Evolutionary conservation across 2,888 invertebrate species (phyloP).

Genomic region (Polymixis lichenea): DNA sequence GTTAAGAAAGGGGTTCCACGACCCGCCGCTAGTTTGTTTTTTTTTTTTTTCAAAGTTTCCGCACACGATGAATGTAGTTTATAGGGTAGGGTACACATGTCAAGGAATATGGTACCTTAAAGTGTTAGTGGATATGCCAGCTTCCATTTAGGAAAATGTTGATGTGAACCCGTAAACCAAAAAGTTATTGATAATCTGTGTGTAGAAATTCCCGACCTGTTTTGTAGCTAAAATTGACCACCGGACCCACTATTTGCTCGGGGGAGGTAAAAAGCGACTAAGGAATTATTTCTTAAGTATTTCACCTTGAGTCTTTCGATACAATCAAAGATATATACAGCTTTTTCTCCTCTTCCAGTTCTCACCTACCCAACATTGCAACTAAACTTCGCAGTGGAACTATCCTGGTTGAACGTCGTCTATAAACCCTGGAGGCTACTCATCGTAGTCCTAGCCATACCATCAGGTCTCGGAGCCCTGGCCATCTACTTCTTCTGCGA

Average conservation of each 20-base stretch:
- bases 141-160: too few relatives aligned
- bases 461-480: constrained; percentile 89
- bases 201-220: too few relatives aligned
- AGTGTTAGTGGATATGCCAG: too few relatives aligned
- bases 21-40: too few relatives aligned
- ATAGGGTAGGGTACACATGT: too few relatives aligned
- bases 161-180: too few relatives aligned
- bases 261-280: not conserved
- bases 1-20: too few relatives aligned
- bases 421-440: constrained; percentile 94
- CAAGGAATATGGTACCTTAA: too few relatives aligned
- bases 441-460: constrained; percentile 87
- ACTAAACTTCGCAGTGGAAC: constrained; percentile 80
- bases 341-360: constrained; percentile 81
- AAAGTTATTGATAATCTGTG: too few relatives aligned
- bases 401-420: constrained; percentile 86
- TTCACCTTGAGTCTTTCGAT: not conserved
- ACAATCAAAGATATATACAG: not conserved
- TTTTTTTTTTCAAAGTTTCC: too few relatives aligned
- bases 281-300: not conserved
- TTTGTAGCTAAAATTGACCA: not conserved
- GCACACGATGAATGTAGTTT: too few relatives aligned
- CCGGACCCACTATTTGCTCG: not conserved
- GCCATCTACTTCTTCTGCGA: constrained; percentile 92
- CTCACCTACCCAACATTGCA: constrained; percentile 93